These are phyloP conservation scores for Gobiocypris rarus DNA, from an alignment of 2,113 vertebrate genomes.

Conservation along the genomic window DNA sequence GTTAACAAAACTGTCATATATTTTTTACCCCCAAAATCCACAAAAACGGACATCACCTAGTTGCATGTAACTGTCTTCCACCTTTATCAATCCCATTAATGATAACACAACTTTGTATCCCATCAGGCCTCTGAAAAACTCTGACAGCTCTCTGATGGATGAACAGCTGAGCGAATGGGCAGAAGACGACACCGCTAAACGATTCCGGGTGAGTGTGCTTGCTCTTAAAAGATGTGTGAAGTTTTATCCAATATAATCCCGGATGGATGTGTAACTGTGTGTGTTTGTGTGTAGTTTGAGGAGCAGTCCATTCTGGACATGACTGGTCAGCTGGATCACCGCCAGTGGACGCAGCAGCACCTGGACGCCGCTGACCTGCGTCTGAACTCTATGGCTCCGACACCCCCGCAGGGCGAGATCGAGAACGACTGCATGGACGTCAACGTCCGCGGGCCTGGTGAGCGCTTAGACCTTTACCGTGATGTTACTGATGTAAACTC, in stretches of 20 bases:
- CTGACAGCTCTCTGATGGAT: constrained; percentile 91
- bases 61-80: neutral
- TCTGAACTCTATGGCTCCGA: constrained; percentile 90
- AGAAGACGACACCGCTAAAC: constrained; percentile 88
- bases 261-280: neutral
- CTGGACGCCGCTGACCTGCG: constrained; percentile 91
- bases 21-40: neutral
- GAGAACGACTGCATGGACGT: constrained; percentile 95
- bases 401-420: constrained; percentile 93
- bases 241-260: neutral
- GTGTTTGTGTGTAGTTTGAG: constrained; percentile 68
- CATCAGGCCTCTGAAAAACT: constrained; percentile 89
- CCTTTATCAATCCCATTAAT: neutral
- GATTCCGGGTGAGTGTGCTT: constrained; percentile 83
- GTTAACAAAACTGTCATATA: neutral
- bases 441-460: constrained; percentile 94
- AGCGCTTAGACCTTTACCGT: constrained; percentile 11
- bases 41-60: neutral
- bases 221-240: neutral
- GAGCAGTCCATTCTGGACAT: constrained; percentile 82
- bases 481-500: neutral
- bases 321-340: constrained; percentile 83
- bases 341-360: constrained; percentile 81
- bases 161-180: constrained; percentile 96
- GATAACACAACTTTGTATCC: constrained; percentile 24